Base-by-base conservation (phyloP, 2,797 vertebrate species). In the Huso huso region DNA sequence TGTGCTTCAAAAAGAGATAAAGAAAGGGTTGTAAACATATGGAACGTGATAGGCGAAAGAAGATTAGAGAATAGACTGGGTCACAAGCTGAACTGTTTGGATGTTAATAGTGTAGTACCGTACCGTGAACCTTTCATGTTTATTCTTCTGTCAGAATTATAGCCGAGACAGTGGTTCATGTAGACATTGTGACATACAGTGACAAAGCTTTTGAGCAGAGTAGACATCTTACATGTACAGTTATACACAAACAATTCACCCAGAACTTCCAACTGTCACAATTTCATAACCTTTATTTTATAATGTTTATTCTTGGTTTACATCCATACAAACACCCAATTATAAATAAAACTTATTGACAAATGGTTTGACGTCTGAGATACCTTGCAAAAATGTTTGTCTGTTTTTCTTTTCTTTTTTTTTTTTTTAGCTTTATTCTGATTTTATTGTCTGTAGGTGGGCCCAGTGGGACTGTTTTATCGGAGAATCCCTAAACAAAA, bases 391-490 rank as follows among this genome's bases (percentile, higher is more conserved):
- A 55, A 55, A 60, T 60, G 10, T 60, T 12, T 60, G 2, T 60
- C 10, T 60, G 6, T 60, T 10, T n/a, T 60, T n/a, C 10, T 60
- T 60, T 60, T 18, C 3, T 10, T 55, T 55, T 55, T 9, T 55
- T 55, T 55, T 55, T 23, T 55, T 55, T n/a, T n/a, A 5, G 3
- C 15, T 18, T 18, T 18, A 18, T 18, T 18, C 15, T 18, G 15
- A 18, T 18, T 18, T 18, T 18, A 18, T 18, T 69, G 66, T 52
- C 53, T 61, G 61, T 50, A 13, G 50, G 50, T 7, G 66, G 64
- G n/a, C 51, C 6, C 59, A 23, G 65, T 60, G 70, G 70, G 69
- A 73, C 15, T 18, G 15, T 18, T 18, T 18, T 18, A 18, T 18
- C 1, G 1, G 15, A 18, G 15, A 18, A 18, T 18, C 1, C 1